Evolutionary conservation across 1,140 invertebrate species (phyloP), one percentile per base, ranked within the genome.

Genomic region (Tetraneura akinire): DNA sequence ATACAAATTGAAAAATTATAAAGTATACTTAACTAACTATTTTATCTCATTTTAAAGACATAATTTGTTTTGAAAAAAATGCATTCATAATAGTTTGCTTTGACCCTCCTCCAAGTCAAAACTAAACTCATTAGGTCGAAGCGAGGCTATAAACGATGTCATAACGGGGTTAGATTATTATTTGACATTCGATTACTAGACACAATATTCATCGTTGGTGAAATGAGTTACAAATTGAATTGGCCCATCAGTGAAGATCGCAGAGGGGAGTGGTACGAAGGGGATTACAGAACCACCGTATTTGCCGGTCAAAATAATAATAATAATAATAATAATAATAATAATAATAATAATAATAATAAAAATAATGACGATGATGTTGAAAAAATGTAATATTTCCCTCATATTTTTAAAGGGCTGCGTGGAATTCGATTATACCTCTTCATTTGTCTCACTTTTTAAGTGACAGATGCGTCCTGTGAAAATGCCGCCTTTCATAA

Each of bases 191-290:
- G 73, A 76, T 76, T 76, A 76, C 73, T 76, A 76, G 51, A 55
- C 73, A 76, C 73, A 76, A 76, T 76, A 76, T 76, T 76, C 73
- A 76, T 76, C 73, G 73, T 76, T 76, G 73, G 73, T 29, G 73
- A 76, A 76, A 76, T 76, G 73, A 76, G 73, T 76, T 76, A 76
- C 73, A 76, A 76, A 76, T 76, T 76, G 73, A 76, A 76, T 76
- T 55, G 73, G 53, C 51, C 73, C 73, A 76, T 76, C 73, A 60
- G 51, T 32, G 49, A 51, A 53, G 49, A 73, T 51, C 49, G 18
- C 21, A 53, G 73, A 55, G 73, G 73, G 73, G 73, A 47, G 32
- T 57, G 73, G 32, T 42, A 37, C 32, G 51, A 53, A 76, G 51
- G 53, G 49, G 23, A 32, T 42, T 32, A 47, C 5, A 23, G 73